phyloP scores from a whole-genome alignment of 2,888 invertebrate genomes.

The Stenolophus ochropezus region DNA sequence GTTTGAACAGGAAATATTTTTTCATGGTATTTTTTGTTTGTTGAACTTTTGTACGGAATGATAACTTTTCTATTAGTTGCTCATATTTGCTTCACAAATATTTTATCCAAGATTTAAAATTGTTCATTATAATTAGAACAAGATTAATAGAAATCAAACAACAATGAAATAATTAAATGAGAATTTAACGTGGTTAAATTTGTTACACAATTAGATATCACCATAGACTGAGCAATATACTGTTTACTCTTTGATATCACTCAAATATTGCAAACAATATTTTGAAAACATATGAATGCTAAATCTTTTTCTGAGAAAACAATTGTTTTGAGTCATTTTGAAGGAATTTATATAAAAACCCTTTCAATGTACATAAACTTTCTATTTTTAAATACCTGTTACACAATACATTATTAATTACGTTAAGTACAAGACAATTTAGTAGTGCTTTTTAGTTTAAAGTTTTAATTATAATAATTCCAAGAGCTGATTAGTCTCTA shows the following conservation, averaged over 20 bases:
- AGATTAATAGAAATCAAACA: too few relatives aligned
- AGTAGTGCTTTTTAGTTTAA: too few relatives aligned
- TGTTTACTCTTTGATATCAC: too few relatives aligned
- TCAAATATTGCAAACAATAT: too few relatives aligned
- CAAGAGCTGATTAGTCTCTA: too few relatives aligned
- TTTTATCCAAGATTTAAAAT: not conserved
- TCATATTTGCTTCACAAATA: not conserved
- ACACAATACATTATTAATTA: not conserved
- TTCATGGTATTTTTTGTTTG: slow-evolving; percentile 4
- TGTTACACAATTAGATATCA: too few relatives aligned
- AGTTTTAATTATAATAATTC: too few relatives aligned
- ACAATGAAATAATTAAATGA: not conserved
- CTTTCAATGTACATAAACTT: not conserved
- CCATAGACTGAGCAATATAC: too few relatives aligned
- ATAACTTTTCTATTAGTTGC: not conserved
- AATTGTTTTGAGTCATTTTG: not conserved
- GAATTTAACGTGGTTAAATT: too few relatives aligned
- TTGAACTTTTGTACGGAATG: not conserved
- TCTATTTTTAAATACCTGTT: not conserved
- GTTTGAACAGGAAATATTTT: not conserved
- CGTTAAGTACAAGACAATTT: too few relatives aligned
- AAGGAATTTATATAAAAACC: not conserved
- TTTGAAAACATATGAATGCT: not conserved
- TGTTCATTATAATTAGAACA: not conserved
- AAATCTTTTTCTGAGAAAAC: not conserved